phyloP scores from a whole-genome alignment of 2,888 invertebrate species.

The Eupithecia subfuscata region DNA sequence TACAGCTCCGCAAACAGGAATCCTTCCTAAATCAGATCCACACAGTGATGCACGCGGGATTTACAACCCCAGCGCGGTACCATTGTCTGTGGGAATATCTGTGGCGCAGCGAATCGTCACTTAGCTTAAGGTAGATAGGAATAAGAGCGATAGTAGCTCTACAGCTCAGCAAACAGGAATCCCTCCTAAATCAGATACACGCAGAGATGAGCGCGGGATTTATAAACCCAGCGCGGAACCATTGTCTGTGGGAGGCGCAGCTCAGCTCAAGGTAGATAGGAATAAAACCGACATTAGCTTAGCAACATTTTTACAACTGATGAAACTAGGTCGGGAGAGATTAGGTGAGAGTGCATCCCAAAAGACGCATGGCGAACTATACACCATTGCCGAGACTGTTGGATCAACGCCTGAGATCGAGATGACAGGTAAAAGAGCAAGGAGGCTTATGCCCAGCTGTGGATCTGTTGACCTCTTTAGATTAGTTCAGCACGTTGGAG shows the following conservation, averaged over 20 bases:
- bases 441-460: no score
- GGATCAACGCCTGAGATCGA: no score
- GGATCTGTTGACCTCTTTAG: no score
- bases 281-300: not conserved
- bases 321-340: no score
- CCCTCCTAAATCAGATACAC: conserved; percentile 93
- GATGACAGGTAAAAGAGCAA: no score
- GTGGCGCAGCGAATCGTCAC: conserved; percentile 97
- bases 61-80: conserved; percentile 92
- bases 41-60: conserved; percentile 95
- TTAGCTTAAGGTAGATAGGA: conserved; percentile 90
- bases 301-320: not conserved
- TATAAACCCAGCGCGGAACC: conserved; percentile 92
- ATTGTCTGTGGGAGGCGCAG: conserved; percentile 98
- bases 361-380: no score
- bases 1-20: conserved; percentile 94
- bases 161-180: conserved; percentile 95
- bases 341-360: no score
- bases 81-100: conserved; percentile 99
- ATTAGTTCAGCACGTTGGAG: no score
- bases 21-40: conserved; percentile 94
- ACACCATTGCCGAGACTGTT: no score
- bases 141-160: conserved; percentile 51
- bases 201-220: conserved; percentile 94
- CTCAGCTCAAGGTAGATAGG: conserved; percentile 88